A percentile compares a stretch with the other conserved stretches of the same genome.
phyloP scores from a whole-genome alignment of 2,888 invertebrate genomes.

The Autographa pulchrina region DNA sequence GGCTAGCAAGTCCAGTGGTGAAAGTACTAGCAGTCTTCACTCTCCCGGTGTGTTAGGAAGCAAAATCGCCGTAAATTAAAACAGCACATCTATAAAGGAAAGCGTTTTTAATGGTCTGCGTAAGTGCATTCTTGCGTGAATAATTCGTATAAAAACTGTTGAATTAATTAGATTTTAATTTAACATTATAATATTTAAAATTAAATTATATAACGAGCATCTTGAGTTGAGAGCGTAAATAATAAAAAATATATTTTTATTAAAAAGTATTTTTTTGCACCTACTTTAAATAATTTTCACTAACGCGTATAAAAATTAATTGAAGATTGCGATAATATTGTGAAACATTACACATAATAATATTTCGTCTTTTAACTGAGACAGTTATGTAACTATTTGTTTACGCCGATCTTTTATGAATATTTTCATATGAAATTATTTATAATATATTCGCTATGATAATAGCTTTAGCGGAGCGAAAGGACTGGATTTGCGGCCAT shows the following conservation, averaged over 20 bases:
- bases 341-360: background rate
- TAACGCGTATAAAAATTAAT: no score
- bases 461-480: background rate
- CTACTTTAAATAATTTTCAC: no score
- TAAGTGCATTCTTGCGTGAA: background rate
- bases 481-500: background rate
- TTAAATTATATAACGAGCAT: background rate
- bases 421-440: no score
- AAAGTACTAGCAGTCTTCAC: background rate
- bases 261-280: no score
- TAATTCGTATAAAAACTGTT: background rate
- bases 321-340: no score
- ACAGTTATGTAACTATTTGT: background rate
- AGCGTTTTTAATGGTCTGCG: background rate
- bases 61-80: background rate
- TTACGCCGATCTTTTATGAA: no score
- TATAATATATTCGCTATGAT: no score
- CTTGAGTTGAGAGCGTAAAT: background rate
- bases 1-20: conserved; percentile 4
- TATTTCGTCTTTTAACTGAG: background rate
- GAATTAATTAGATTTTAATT: background rate
- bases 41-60: background rate
- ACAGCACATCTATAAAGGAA: background rate
- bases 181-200: background rate
- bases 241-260: no score